Evolutionary conservation across 1,140 invertebrate species (phyloP).

Genomic region (Batillaria attramentaria): DNA sequence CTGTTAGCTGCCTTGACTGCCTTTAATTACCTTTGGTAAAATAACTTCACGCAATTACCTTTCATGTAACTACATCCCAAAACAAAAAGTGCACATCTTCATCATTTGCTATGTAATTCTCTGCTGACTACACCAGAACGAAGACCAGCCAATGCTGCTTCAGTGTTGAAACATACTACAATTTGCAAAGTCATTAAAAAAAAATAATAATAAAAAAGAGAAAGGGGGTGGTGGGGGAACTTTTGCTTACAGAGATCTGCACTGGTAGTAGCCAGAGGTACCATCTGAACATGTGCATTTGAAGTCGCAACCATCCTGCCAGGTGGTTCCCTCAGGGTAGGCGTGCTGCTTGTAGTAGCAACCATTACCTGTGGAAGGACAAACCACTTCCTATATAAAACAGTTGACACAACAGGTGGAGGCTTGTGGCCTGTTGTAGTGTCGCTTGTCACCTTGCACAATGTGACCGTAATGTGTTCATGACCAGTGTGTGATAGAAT

Average conservation of each 20-base stretch:
- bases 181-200: not conserved
- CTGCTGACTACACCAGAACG: not conserved
- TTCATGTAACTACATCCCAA: too few species aligned
- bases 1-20: too few species aligned
- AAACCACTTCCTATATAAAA: too few species aligned
- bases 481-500: too few species aligned
- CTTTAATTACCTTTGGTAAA: too few species aligned
- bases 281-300: constrained; percentile 48
- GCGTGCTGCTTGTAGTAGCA: constrained; percentile 49
- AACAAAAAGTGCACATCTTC: too few species aligned
- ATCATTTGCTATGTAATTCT: too few species aligned
- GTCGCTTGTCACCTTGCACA: too few species aligned
- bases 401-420: too few species aligned
- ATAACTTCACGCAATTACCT: too few species aligned
- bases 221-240: not conserved
- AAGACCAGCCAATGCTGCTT: not conserved
- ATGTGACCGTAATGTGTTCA: too few species aligned
- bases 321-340: constrained; percentile 41
- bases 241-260: constrained; percentile 39
- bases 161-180: not conserved
- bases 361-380: constrained; percentile 14
- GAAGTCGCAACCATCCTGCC: constrained; percentile 55
- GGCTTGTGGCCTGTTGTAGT: too few species aligned
- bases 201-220: not conserved
- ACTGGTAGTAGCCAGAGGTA: constrained; percentile 46